Evolutionary conservation across 2,113 vertebrate genomes (phyloP), one percentile per base, ranked within the genome.

Genomic region (Ellobius talpinus): DNA sequence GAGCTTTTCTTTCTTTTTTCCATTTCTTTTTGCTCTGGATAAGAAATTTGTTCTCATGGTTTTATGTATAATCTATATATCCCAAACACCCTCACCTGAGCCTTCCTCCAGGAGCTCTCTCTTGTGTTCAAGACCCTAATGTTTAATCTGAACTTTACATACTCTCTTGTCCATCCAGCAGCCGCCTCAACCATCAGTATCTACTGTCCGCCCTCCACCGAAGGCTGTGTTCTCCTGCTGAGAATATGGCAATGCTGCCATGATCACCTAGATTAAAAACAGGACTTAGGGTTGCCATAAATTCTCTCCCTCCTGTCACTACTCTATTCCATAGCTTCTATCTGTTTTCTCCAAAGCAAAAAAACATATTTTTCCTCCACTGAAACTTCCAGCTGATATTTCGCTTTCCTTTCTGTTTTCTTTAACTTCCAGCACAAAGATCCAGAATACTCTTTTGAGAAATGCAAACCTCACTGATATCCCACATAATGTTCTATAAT

Each of bases 371-470:
- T 87, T 74, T 68, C 3, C 23, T 93, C 79, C 50, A 0, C 7
- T 68, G 10, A 89, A 12, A 4, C 84, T 74, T 58, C 55, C 89
- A 86, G 63, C 4, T 29, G 13, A 23, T 84, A 2, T 68, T 68
- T 87, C 31, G 45, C 13, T 47, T 82, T 91, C 5, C 55, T 16
- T 87, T 95, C 55, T 29, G n/a, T 58, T 29, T 55, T 72, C 47
- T 7, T 87, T 39, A 89, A 73, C 7, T 16, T 73, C 31, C 7
- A 39, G 0, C 52, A 10, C 21, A 87, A 81, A 95, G 87, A 82
- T 79, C 45, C 73, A 93, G 70, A 79, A 23, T 66, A 12, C 66
- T 87, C 68, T 63, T 90, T 73, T 36, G 79, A 66, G 85, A 95
- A 76, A 90, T 33, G 3, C 13, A 93, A 73, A 89, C 42, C 4